phyloP scores from a whole-genome alignment of 1,140 invertebrate genomes.

The Drosophila ogumai region DNA sequence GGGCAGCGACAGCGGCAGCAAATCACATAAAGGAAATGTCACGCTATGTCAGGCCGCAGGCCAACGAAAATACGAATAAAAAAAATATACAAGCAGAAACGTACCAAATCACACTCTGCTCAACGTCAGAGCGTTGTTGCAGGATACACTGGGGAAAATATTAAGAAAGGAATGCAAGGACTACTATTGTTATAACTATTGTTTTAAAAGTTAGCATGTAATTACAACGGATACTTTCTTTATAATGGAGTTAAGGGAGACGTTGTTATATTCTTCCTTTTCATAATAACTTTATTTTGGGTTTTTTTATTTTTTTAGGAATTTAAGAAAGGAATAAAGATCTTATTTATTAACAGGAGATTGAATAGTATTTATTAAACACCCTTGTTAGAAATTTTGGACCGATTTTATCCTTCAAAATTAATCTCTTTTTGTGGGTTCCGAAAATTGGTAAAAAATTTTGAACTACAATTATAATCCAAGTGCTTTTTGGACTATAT shows the following conservation, averaged over 20 bases:
- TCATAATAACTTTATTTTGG: not conserved
- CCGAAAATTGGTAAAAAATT: not conserved
- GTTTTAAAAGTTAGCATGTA: not conserved
- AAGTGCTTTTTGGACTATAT: constrained; percentile 17
- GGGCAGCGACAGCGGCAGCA: constrained; percentile 52
- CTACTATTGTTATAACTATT: too few relatives aligned
- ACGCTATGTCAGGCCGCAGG: constrained; percentile 65
- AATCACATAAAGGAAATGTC: constrained; percentile 81
- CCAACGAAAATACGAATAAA: constrained; percentile 26
- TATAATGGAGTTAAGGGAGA: not conserved
- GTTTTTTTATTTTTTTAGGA: not conserved
- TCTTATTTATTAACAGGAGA: too few relatives aligned
- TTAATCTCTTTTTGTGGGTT: not conserved
- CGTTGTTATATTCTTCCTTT: not conserved
- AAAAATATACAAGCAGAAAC: constrained; percentile 21
- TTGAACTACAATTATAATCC: not conserved
- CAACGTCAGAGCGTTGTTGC: constrained; percentile 55
- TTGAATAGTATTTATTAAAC: too few relatives aligned
- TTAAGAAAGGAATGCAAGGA: too few relatives aligned
- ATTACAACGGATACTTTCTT: not conserved
- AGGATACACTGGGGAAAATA: constrained; percentile 26
- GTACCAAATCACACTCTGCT: constrained; percentile 46
- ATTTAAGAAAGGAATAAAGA: not conserved
- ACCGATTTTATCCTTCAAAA: not conserved
- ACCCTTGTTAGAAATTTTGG: not conserved